Evolutionary conservation across 2,888 invertebrate genomes (phyloP), one percentile per base, ranked within the genome.

Genomic region (Trachelus iudaicus): DNA sequence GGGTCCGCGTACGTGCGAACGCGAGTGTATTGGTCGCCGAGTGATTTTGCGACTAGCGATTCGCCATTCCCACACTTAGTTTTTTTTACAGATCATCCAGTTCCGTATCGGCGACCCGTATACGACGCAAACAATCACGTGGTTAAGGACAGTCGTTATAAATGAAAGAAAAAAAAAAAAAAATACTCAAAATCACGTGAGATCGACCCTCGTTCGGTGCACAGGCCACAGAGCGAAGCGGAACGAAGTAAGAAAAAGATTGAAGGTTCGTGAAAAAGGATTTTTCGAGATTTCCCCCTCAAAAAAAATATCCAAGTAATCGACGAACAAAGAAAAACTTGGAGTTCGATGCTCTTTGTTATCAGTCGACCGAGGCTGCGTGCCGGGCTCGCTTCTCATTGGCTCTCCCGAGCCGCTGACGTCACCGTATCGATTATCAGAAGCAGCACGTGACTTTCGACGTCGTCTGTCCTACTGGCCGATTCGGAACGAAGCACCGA

Each of bases 291-390:
- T 37, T 37, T 13, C 6, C 15, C 40, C 1, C 15, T n/a, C n/a
- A n/a, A n/a, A n/a, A 0, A 40, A 15, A 15, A 6, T 11, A n/a
- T 4, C 0, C n/a, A 68, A 13, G 69, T 4, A 68, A 23, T 68
- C 34, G 37, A 71, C 56, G 83, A 83, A 86, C 83, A 84, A 85
- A 84, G 84, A 83, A 77, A 77, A 82, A 77, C 79, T 76, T 75
- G 81, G 84, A 87, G 89, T 89, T 90, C 90, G 89, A 89, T 88
- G 89, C 87, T 87, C 89, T 86, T 80, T 85, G 85, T 89, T 89
- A 90, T 89, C 89, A 87, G 85, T 15, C 81, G 84, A 79, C 83
- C 82, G 83, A n/a, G 76, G 74, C 79, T 73, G 76, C 79, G 80
- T 78, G 79, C 69, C 40, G 23, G 15, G 31, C 33, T 33, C n/a